Evolutionary conservation across 2,888 invertebrate genomes (phyloP).

Genomic region (Zaprionus obscuricornis): DNA sequence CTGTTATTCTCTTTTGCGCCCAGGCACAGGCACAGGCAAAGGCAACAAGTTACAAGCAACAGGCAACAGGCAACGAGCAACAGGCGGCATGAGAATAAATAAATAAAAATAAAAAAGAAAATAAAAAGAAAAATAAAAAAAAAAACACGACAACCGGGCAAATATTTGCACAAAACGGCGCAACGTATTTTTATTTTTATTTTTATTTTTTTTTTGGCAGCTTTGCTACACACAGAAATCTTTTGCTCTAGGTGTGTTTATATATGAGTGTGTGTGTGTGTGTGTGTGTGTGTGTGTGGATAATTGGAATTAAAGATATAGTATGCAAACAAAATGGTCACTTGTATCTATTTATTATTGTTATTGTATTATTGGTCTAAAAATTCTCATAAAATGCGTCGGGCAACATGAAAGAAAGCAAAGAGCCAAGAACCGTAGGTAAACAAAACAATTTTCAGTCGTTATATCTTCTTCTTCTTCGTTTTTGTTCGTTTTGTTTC

Average conservation of each 20-base stretch:
- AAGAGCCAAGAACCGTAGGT: slow-evolving; percentile 58
- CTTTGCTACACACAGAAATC: slow-evolving; percentile 15
- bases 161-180: slow-evolving; percentile 37
- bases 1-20: background rate
- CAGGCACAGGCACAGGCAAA: background rate
- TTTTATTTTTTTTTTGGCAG: slow-evolving; percentile 10
- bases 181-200: too few relatives aligned
- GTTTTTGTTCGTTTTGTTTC: slow-evolving; percentile 34
- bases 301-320: slow-evolving; percentile 73
- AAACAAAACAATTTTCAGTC: slow-evolving; percentile 42
- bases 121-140: slow-evolving; percentile 7
- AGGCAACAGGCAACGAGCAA: too few relatives aligned
- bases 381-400: slow-evolving; percentile 35
- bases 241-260: slow-evolving; percentile 23
- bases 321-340: slow-evolving; percentile 34
- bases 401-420: slow-evolving; percentile 66
- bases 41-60: too few relatives aligned
- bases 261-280: slow-evolving; percentile 5
- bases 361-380: too few relatives aligned
- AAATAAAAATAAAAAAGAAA: slow-evolving; percentile 8
- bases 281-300: slow-evolving; percentile 25
- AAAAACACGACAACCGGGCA: slow-evolving; percentile 20
- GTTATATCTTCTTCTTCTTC: slow-evolving; percentile 16
- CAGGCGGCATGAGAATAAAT: too few relatives aligned
- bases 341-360: too few relatives aligned